Base-by-base conservation (phyloP, 2,888 invertebrate species). In the Chloroclystis v-ata region DNA sequence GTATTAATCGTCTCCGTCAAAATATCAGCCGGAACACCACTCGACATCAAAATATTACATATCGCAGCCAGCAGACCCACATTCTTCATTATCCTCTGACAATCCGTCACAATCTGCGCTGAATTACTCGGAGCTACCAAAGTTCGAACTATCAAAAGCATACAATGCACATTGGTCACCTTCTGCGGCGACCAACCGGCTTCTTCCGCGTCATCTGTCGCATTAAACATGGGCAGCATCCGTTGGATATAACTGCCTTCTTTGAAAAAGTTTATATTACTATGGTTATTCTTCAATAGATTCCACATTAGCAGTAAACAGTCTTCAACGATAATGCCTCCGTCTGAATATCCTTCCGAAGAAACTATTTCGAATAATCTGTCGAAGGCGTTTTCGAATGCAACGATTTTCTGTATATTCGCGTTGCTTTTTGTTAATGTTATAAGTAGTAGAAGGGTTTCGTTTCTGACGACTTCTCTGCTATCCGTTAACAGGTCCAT, bases 321-420 rank as follows among this genome's bases (percentile, higher is more conserved):
- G 81, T 99, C 99, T 89, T 99, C 98, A 0, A 99, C 98, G 0
- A 99, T 97, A 43, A 99, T 98, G 52, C 97, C 98, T 37, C 98
- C 98, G 74, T 98, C 97, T 1, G 96, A 94, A 62, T 93, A 94
- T 2, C 97, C 97, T 80, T 99, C 99, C 47, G 95, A 93, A 1
- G 90, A 90, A 8, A 99, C 94, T 7, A 99, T 97, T 74, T 97
- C 97, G 61, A 99, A 94, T 20, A 99, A 88, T 58, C 95, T 91
- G 78, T 98, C 98, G 72, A 99, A 99, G 0, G 98, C 98, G 82
- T 98, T 99, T 78, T 99, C 99, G 77, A 99, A 99, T 0, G 99
- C 98, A 0, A 99, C 97, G 65, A 99, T 98, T 85, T 99, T 99
- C 78, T 99, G 98, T 65, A 99, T 97, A 76, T 97, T 98, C 0